A percentile compares a stretch with the other conserved stretches of the same genome.
Conservation (phyloP, 2,797 vertebrate genomes). For the Dicrostonyx torquatus region DNA sequence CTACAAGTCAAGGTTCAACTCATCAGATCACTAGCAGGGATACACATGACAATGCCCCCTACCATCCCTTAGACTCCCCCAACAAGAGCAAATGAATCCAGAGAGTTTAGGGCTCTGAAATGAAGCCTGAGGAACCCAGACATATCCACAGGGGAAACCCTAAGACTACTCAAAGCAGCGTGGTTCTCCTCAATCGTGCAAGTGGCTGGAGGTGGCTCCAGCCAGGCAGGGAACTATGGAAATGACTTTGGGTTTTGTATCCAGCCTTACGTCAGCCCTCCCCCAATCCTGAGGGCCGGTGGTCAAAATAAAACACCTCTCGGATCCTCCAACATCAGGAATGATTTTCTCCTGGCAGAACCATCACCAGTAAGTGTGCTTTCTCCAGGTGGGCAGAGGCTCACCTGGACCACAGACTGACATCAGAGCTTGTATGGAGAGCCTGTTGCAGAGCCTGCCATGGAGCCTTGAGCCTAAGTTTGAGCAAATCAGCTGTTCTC, state of each 20-base stretch:
- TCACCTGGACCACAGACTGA: neutral
- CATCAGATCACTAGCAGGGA: neutral
- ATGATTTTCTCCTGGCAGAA: neutral
- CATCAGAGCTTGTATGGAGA: neutral
- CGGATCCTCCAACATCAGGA: neutral
- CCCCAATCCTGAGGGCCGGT: neutral
- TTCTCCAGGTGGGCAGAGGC: neutral
- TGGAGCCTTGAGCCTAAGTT: neutral
- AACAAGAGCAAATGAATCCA: neutral
- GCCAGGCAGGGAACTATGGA: neutral
- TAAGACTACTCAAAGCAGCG: accelerated
- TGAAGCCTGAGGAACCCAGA: neutral
- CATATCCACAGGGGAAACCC: neutral
- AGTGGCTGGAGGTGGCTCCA: neutral
- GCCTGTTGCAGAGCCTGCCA: neutral
- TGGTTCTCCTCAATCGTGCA: accelerated
- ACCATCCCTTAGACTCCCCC: neutral
- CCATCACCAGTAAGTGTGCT: neutral
- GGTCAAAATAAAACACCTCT: neutral
- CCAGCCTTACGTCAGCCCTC: neutral
- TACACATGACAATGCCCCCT: too few species aligned
- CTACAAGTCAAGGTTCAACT: neutral
- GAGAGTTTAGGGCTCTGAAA: neutral
- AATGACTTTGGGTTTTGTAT: neutral
- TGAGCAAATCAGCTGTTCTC: neutral